phyloP scores from a whole-genome alignment of 2,113 vertebrate genomes.

The Pygoscelis antarcticus region DNA sequence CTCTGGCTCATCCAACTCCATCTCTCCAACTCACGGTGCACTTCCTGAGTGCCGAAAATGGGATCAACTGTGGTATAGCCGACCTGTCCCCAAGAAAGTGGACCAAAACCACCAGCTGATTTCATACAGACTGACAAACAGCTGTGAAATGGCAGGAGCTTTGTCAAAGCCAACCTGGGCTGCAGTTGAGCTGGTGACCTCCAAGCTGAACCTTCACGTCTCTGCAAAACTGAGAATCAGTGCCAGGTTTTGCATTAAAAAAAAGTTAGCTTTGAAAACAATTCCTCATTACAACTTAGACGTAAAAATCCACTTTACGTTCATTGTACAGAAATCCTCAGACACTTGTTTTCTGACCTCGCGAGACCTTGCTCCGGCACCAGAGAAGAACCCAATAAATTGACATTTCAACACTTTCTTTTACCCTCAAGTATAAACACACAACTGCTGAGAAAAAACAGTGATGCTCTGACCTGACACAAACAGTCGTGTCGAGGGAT shows the following conservation, averaged over 20 bases:
- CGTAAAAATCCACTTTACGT: background rate
- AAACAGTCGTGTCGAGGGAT: background rate
- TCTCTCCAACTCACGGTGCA: background rate
- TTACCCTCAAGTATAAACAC: slow-evolving; percentile 22
- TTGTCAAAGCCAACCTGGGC: background rate
- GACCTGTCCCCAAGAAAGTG: background rate
- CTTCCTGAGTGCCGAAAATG: background rate
- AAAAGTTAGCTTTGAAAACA: background rate
- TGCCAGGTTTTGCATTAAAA: background rate
- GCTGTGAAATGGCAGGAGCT: background rate
- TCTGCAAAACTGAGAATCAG: background rate
- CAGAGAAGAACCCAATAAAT: background rate
- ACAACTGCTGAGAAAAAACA: slow-evolving; percentile 22
- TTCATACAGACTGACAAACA: background rate
- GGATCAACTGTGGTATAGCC: background rate
- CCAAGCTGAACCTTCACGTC: background rate
- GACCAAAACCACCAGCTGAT: background rate
- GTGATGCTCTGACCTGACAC: slow-evolving; percentile 41
- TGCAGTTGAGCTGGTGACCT: background rate
- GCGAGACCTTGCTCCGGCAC: background rate
- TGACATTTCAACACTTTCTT: slow-evolving; percentile 21
- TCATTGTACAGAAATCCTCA: background rate
- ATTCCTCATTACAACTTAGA: background rate
- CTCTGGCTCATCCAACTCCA: background rate
- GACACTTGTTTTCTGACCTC: background rate